Conservation (phyloP, 1,140 invertebrate genomes). For the Anthonomus grandis region DNA sequence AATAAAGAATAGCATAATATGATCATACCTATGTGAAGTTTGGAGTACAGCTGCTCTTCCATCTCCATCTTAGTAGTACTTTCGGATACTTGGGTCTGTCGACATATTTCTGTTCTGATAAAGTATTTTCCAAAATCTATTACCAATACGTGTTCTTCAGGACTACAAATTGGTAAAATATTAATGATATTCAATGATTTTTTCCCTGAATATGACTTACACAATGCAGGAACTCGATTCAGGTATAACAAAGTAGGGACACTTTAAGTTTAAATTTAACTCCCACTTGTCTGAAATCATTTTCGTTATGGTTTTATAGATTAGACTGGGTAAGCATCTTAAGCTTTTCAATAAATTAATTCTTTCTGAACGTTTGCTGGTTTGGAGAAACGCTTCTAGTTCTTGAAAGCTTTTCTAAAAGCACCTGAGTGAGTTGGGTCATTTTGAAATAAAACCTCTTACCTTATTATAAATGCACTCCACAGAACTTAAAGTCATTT, state of each 20-base stretch:
- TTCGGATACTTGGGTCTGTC: conserved; percentile 63
- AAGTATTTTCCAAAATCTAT: conserved; percentile 69
- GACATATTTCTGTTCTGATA: conserved; percentile 73
- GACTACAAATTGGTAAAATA: conserved; percentile 23
- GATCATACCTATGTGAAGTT: conserved; percentile 59
- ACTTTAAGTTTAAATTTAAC: conserved; percentile 72
- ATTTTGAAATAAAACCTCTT: conserved; percentile 30
- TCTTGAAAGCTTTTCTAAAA: conserved; percentile 71
- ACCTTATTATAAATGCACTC: conserved; percentile 81
- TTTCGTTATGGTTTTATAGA: conserved; percentile 37
- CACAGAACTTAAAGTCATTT: conserved; percentile 66
- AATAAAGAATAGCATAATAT: background rate
- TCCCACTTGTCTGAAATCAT: conserved; percentile 59
- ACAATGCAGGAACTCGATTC: conserved; percentile 73
- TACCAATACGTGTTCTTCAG: conserved; percentile 66
- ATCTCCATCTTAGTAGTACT: conserved; percentile 80
- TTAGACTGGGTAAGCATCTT: conserved; percentile 45
- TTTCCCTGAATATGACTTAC: conserved; percentile 51
- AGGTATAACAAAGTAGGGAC: conserved; percentile 75
- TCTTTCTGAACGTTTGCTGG: conserved; percentile 8
- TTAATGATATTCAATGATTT: background rate
- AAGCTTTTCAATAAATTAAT: conserved; percentile 45
- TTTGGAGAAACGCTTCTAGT: conserved; percentile 66
- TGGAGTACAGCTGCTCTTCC: conserved; percentile 76
- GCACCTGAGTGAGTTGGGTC: background rate